Base-by-base conservation (phyloP, 2,888 invertebrate genomes). In the Nemotelus nigrinus region DNA sequence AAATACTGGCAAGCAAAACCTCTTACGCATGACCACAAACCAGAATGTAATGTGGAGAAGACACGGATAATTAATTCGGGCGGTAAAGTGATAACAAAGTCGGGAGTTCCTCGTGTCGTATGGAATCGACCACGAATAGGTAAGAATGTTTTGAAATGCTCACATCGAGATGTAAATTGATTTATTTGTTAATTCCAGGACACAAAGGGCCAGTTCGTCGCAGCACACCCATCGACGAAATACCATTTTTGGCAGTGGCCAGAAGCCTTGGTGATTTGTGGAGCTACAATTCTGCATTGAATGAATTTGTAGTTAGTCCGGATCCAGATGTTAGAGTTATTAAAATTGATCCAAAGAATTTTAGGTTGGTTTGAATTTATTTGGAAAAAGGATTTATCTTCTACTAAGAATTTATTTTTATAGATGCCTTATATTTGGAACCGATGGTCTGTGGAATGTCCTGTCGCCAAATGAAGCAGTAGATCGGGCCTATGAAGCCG, bases 361-460 rank as follows among this genome's bases (percentile, higher is more conserved):
- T 92, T 85, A 87, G 90, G 91, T 90, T 82, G 84, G 82, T 44
- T 2, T 25, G 7, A 45, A 3, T 39, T 3, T 41, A 44, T 8
- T n/a, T 71, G 5, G 8, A 53, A 39, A 25, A n/a, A 50, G 25
- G 25, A 25, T 25, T 25, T 25, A 25, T 25, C 25, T 25, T 25
- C 25, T 25, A 25, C 25, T 25, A 25, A 25, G 25, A 65, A 6
- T 8, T 45, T 44, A 45, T 45, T 65, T 45, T 47, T 47, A 10
- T 84, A 91, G 94, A 82, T 99, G 98, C 88, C 89, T 99, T 60
- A 94, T 99, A 81, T 94, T 99, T 83, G 98, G 97, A 76, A 97
- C 98, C 0, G 99, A 99, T 87, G 99, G 99, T 0, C 88, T 99
- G 53, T 99, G 97, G 94, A 99, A 99, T 87, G 97, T 99, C 92